A percentile compares a stretch with the other conserved stretches of the same genome.
Conservation (phyloP, 1,140 invertebrate genomes). For the Episyrphus balteatus region DNA sequence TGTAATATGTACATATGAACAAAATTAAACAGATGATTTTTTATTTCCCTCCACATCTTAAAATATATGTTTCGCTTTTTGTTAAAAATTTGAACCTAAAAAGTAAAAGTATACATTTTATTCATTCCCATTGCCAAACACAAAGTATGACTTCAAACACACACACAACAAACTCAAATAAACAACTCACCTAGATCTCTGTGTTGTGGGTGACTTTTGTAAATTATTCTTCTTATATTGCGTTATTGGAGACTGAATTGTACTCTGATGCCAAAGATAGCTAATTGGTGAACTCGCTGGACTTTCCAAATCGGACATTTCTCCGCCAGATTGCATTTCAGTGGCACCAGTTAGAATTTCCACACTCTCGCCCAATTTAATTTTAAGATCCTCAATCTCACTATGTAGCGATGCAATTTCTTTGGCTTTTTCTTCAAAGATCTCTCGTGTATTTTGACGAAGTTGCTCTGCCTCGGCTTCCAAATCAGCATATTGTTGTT, state of each 20-base stretch:
- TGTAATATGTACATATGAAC: too few relatives aligned
- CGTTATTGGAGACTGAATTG: constrained; percentile 33
- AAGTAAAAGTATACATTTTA: too few relatives aligned
- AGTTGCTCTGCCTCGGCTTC: constrained; percentile 56
- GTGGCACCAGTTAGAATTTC: constrained; percentile 30
- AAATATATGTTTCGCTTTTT: too few relatives aligned
- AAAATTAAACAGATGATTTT: too few relatives aligned
- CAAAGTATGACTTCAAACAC: too few relatives aligned
- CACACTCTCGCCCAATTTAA: constrained; percentile 27
- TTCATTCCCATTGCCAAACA: too few relatives aligned
- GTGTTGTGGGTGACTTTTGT: background rate
- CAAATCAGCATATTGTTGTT: constrained; percentile 59
- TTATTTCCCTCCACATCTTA: too few relatives aligned
- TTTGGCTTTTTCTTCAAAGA: constrained; percentile 38
- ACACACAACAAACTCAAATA: background rate
- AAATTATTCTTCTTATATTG: constrained; percentile 25
- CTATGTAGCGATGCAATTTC: constrained; percentile 45
- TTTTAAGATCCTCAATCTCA: constrained; percentile 37
- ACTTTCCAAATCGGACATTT: constrained; percentile 16
- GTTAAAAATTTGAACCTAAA: too few relatives aligned
- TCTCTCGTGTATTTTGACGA: constrained; percentile 20
- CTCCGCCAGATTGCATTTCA: constrained; percentile 19
- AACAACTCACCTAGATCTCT: too few relatives aligned
- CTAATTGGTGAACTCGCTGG: constrained; percentile 37
- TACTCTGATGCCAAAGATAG: constrained; percentile 39